Evolutionary conservation across 2,888 invertebrate species (phyloP).

Genomic region (Ptilodon capucinus): DNA sequence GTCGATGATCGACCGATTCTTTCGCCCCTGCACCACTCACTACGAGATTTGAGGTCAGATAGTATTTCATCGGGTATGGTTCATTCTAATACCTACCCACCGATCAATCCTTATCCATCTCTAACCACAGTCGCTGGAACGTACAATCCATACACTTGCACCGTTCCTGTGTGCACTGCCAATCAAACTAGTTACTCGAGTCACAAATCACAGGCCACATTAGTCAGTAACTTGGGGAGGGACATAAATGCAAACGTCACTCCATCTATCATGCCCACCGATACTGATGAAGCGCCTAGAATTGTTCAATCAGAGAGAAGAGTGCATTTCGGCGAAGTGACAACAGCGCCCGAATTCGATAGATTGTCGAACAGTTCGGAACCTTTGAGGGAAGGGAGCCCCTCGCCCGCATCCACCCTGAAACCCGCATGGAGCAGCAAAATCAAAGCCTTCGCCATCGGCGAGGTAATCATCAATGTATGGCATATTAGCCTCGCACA

Average conservation of each 20-base stretch:
- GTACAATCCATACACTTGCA: slow-evolving; percentile 73
- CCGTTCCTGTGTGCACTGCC: slow-evolving; percentile 57
- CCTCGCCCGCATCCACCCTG: slow-evolving; percentile 63
- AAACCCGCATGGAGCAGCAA: slow-evolving; percentile 80
- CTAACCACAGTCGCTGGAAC: slow-evolving; percentile 77
- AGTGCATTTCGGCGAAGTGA: slow-evolving; percentile 77
- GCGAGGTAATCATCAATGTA: slow-evolving; percentile 80
- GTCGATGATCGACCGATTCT: slow-evolving; percentile 45
- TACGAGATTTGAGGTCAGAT: slow-evolving; percentile 62
- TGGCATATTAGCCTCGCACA: slow-evolving; percentile 70
- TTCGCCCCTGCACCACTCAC: slow-evolving; percentile 54
- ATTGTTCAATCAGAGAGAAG: slow-evolving; percentile 75
- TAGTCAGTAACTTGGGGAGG: slow-evolving; percentile 56
- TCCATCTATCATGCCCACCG: slow-evolving; percentile 44
- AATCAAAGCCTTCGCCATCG: slow-evolving; percentile 81
- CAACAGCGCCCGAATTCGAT: slow-evolving; percentile 66
- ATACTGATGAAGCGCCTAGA: slow-evolving; percentile 56
- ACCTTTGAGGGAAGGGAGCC: slow-evolving; percentile 60
- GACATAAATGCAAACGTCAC: slow-evolving; percentile 69
- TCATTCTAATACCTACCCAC: slow-evolving; percentile 74
- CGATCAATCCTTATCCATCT: slow-evolving; percentile 72
- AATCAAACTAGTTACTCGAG: slow-evolving; percentile 46
- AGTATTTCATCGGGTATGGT: slow-evolving; percentile 61
- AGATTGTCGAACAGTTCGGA: slow-evolving; percentile 65
- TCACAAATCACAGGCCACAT: slow-evolving; percentile 50